These are phyloP conservation scores for Tenebrosternarchus preto DNA, from an alignment of 2,113 vertebrate genomes.

Conservation along the genomic window DNA sequence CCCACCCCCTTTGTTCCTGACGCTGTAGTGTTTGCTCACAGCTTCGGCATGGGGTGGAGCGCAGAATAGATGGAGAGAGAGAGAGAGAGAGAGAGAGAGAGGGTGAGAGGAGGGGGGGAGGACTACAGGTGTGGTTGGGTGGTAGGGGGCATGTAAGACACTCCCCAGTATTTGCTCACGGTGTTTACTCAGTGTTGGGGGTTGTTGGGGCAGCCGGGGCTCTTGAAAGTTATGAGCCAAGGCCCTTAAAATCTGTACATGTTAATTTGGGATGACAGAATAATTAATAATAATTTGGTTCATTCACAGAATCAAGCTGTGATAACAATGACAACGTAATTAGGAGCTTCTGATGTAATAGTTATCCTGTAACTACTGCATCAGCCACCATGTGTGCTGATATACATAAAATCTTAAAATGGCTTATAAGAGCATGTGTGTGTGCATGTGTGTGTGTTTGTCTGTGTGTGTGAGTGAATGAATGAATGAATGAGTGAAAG, in stretches of 20 bases:
- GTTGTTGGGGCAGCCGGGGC: conserved; percentile 38
- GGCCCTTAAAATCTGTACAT: not conserved
- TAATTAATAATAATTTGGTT: not conserved
- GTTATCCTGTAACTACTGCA: too few relatives aligned
- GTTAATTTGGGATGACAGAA: not conserved
- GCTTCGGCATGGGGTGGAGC: conserved; percentile 46
- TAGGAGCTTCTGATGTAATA: too few relatives aligned
- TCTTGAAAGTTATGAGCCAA: conserved; percentile 1
- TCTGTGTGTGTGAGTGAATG: not conserved
- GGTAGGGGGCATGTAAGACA: conserved; percentile 57
- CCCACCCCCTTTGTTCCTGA: conserved; percentile 63
- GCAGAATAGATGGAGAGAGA: too few relatives aligned
- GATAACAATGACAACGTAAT: too few relatives aligned
- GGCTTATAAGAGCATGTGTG: too few relatives aligned
- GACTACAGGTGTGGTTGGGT: not conserved
- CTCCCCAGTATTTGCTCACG: conserved; percentile 58
- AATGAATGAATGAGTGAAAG: too few relatives aligned
- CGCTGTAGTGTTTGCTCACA: conserved; percentile 73
- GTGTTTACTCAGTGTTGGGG: conserved; percentile 65
- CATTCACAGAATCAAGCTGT: too few relatives aligned
- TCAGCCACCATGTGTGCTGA: too few relatives aligned
- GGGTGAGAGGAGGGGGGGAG: not conserved
- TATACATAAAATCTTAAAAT: too few relatives aligned
- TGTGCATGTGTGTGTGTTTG: not conserved
- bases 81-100: not conserved